These are phyloP conservation scores for Tautogolabrus adspersus DNA, from an alignment of 2,113 vertebrate genomes.

Conservation along the genomic window DNA sequence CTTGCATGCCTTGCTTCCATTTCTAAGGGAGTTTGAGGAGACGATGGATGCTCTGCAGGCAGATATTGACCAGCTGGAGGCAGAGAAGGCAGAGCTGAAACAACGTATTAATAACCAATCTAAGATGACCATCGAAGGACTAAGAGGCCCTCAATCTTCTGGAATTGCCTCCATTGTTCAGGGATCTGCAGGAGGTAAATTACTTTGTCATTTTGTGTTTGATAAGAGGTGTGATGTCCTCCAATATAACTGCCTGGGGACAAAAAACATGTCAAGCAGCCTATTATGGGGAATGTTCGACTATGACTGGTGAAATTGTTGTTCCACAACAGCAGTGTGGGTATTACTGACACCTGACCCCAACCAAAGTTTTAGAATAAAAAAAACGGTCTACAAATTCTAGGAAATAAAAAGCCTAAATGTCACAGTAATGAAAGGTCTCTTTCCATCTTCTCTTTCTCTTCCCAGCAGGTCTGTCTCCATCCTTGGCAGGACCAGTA, in stretches of 20 bases:
- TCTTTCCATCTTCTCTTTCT: not conserved
- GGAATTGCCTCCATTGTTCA: conserved; percentile 93
- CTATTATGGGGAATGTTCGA: too few species aligned
- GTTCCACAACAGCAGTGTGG: too few species aligned
- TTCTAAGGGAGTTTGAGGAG: conserved; percentile 94
- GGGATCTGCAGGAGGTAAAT: conserved; percentile 88
- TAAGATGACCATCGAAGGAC: conserved; percentile 91
- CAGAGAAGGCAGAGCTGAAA: conserved; percentile 94
- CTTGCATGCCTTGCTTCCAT: too few species aligned
- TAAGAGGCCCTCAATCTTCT: conserved; percentile 84
- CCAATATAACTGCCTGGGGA: too few species aligned
- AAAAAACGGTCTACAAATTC: not conserved
- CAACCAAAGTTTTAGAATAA: not conserved
- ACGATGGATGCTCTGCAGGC: conserved; percentile 98
- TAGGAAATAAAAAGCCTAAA: not conserved
- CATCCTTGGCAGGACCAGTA: conserved; percentile 76
- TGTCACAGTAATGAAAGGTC: not conserved
- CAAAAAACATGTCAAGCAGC: too few species aligned
- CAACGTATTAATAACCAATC: conserved; percentile 93
- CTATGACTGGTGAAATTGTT: too few species aligned
- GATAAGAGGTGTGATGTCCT: not conserved
- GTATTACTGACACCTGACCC: not conserved
- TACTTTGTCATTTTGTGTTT: not conserved
- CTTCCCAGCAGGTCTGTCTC: conserved; percentile 44
- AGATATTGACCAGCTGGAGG: conserved; percentile 96